Base-by-base conservation (phyloP, 2,113 vertebrate species). In the Boulengeromyrus knoepffleri region DNA sequence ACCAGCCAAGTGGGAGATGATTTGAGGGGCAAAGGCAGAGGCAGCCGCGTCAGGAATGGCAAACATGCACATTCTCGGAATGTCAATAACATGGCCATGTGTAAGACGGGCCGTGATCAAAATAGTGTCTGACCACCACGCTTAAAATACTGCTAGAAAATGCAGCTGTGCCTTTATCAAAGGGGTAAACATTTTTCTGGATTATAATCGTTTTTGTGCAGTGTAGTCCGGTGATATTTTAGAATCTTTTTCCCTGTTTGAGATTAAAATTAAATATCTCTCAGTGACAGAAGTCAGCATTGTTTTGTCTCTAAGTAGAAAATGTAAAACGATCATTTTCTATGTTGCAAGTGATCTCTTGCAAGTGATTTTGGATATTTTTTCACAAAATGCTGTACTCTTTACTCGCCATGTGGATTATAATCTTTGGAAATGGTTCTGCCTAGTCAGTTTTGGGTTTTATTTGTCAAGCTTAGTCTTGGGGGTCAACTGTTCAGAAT, bases 11-110 rank as follows among this genome's bases (percentile, higher is more conserved):
- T 62, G 58, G 92, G 93, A 94, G 90, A 94, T 92, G 90, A 53
- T 88, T 52, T 46, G 89, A 90, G 90, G 90, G 93, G 93, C 88
- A 91, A 53, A 93, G 92, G 88, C 70, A 42, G 87, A 92, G 90
- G 42, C 62, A 90, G 91, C 90, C 92, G 90, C 19, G 74, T 50
- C 91, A 91, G 90, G 94, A 95, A 95, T 93, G 92, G 90, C n/a
- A 90, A 88, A 93, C 94, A 94, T 93, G 93, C 91, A 91, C 93
- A 31, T 95, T 93, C 93, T 91, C 92, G 89, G 94, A 92, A 94
- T 95, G 95, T 95, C 94, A 95, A 93, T 94, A 95, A 92, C 91
- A 93, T 85, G 89, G 89, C 77, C 89, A 91, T 92, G 91, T 92
- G 50, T 91, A 92, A 91, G 90, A 92, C 86, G 87, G 91, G 42